Evolutionary conservation across 2,888 invertebrate species (phyloP).

Genomic region (Agrochola macilenta): DNA sequence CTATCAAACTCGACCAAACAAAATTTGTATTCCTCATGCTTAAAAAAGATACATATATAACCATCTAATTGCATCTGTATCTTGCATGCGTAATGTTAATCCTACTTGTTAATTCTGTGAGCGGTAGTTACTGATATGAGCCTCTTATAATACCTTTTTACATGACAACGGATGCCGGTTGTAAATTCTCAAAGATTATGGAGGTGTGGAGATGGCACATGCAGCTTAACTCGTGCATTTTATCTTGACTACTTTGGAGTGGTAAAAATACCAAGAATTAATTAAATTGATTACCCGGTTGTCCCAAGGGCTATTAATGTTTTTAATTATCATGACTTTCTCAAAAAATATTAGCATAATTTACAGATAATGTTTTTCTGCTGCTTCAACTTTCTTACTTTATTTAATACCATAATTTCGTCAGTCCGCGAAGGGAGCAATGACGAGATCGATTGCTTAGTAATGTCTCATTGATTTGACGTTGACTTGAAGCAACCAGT

Average conservation of each 20-base stretch:
- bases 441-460: too few relatives aligned
- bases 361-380: too few relatives aligned
- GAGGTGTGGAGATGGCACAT: not conserved
- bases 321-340: too few relatives aligned
- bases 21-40: conserved; percentile 54
- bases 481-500: not conserved
- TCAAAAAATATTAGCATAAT: too few relatives aligned
- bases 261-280: not conserved
- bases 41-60: conserved; percentile 55
- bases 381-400: too few relatives aligned
- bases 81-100: conserved; percentile 59
- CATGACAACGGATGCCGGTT: conserved; percentile 42
- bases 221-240: not conserved
- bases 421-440: not conserved
- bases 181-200: conserved; percentile 50
- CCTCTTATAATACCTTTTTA: conserved; percentile 53
- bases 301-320: not conserved
- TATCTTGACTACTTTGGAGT: not conserved
- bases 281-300: not conserved
- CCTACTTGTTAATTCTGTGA: conserved; percentile 55
- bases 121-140: conserved; percentile 52
- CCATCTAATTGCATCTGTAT: conserved; percentile 59
- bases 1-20: conserved; percentile 24
- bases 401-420: not conserved
- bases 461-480: too few relatives aligned